Evolutionary conservation across 2,888 invertebrate genomes (phyloP).

Genomic region (Eustalomyia histrio): DNA sequence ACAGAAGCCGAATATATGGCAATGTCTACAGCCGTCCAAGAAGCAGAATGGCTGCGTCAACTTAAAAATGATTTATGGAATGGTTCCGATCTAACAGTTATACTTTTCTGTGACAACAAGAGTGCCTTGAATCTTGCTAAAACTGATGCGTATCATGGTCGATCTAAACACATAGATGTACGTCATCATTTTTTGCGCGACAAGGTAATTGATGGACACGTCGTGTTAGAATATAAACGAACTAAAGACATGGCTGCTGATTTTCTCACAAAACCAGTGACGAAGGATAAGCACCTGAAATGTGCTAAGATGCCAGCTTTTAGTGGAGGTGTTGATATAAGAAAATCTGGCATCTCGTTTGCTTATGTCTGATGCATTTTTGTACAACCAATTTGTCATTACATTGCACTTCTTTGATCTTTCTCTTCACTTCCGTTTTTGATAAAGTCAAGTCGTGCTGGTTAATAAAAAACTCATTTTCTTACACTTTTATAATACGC

Average conservation of each 20-base stretch:
- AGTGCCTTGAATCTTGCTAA: constrained; percentile 11
- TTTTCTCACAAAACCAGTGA: constrained; percentile 15
- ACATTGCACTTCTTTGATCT: too few species aligned
- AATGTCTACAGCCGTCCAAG: constrained; percentile 32
- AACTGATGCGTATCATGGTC: constrained; percentile 16
- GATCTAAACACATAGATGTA: constrained; percentile 28
- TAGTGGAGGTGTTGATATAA: constrained; percentile 33
- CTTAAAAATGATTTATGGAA: constrained; percentile 35
- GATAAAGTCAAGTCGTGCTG: too few species aligned
- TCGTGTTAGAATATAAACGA: too few species aligned
- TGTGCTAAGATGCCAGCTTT: constrained; percentile 20
- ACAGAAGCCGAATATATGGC: constrained; percentile 45
- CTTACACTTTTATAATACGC: too few species aligned
- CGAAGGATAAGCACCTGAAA: constrained; percentile 26
- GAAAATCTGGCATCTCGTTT: constrained; percentile 17
- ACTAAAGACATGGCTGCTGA: too few species aligned
- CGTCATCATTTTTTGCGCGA: constrained; percentile 30
- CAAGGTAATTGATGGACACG: constrained; percentile 8
- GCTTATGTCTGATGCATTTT: neutral
- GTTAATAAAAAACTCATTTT: too few species aligned
- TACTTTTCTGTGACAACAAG: constrained; percentile 12
- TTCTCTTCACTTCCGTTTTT: too few species aligned
- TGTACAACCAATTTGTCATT: neutral
- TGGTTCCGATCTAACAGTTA: neutral
- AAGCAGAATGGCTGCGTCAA: constrained; percentile 54